Evolutionary conservation across 2,113 vertebrate genomes (phyloP), one percentile per base, ranked within the genome.

Genomic region (Apteryx owenii): DNA sequence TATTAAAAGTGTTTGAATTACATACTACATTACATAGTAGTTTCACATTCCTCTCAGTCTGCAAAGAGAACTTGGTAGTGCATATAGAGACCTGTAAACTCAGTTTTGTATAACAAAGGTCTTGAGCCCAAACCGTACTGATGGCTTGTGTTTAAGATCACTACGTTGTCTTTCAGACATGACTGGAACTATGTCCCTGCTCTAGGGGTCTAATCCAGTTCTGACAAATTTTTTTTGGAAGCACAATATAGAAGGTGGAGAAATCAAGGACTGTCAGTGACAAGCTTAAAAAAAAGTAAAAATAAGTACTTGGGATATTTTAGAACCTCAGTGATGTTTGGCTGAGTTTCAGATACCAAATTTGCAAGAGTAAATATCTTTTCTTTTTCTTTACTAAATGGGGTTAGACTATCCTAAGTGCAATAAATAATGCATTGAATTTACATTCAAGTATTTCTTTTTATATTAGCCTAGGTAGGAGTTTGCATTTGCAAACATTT

Each of bases 341-440:
- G 44, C 68, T 82, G 48, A 33, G 40, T 33, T 62, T 65, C 78
- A 77, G 78, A 46, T 51, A 73, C 29, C 78, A 69, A 82, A 93
- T 89, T 70, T 87, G 40, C 21, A 82, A 65, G 69, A 73, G 85
- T 76, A 91, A 96, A 65, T 69, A 80, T 88, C 76, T 94, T 83
- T 64, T 71, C 38, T 87, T 48, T 54, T 66, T 71, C 61, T 80
- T 76, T 65, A 58, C 85, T 70, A 76, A 88, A 71, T 61, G 54
- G 25, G 42, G 60, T 85, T 91, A 70, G 60, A 50, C 60, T 65
- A 40, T 51, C 56, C 28, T 73, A 56, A 53, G 29, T 44, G 46
- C 17, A 16, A 50, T 90, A 90, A 92, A 86, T 84, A 92, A 95
- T 86, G 23, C 13, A 66, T 65, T 16, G 36, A 1, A 12, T 92